These are phyloP conservation scores for Chondrilla cf. caribensis DNA, from an alignment of 37 sponge, comb jelly and placozoan genomes.

Conservation along the genomic window DNA sequence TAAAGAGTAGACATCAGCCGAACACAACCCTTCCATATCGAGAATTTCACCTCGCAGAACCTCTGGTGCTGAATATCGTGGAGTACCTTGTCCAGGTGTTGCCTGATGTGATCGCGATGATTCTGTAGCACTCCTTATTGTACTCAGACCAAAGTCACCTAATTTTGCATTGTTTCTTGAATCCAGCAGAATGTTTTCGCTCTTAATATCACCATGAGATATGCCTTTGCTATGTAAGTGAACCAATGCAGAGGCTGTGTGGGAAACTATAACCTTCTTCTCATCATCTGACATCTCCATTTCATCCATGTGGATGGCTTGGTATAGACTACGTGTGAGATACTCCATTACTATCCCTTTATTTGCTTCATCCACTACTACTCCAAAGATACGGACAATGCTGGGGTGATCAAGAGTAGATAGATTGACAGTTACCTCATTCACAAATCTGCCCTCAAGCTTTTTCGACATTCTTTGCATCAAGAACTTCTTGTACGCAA, in stretches of 20 bases:
- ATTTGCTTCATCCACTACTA: conserved; percentile 7
- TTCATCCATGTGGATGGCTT: conserved; percentile 30
- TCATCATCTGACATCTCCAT: background rate
- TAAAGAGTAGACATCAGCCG: conserved; percentile 48
- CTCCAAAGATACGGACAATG: conserved; percentile 42
- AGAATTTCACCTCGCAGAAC: conserved; percentile 48
- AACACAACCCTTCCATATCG: background rate
- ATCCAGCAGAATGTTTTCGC: conserved; percentile 40
- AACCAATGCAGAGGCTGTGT: conserved; percentile 30
- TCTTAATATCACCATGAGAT: conserved; percentile 49
- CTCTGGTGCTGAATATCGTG: conserved; percentile 54
- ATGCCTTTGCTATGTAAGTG: conserved; percentile 32
- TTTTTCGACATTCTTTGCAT: conserved; percentile 30
- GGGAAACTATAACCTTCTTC: conserved; percentile 28
- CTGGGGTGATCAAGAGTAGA: conserved; percentile 28
- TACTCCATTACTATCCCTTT: conserved; percentile 46
- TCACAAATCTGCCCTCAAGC: background rate
- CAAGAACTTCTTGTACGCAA: conserved; percentile 41
- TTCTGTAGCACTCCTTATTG: conserved; percentile 19
- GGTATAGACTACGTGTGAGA: conserved; percentile 18
- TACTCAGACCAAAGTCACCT: conserved; percentile 37
- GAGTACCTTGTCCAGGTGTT: conserved; percentile 36
- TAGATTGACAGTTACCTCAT: conserved; percentile 24
- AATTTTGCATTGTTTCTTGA: conserved; percentile 31
- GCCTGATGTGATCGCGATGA: conserved; percentile 11